These are phyloP conservation scores for Phocoena phocoena DNA, from an alignment of 2,113 vertebrate species.

Conservation along the genomic window DNA sequence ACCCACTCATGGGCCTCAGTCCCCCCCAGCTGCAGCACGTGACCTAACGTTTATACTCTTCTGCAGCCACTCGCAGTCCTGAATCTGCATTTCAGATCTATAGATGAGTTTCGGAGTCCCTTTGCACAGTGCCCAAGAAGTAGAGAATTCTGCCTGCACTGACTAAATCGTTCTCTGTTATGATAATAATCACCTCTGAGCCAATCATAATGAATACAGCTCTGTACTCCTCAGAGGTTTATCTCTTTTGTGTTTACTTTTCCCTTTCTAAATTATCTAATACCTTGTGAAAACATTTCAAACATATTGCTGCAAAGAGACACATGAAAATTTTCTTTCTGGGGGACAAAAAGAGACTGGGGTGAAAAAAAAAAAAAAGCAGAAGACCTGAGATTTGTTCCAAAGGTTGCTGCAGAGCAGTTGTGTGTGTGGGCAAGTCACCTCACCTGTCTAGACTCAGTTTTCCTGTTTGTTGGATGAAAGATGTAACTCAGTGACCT, in stretches of 20 bases:
- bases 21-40: fast-evolving
- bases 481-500: not conserved
- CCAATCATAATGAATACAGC: not conserved
- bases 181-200: not conserved
- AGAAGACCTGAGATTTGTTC: not conserved
- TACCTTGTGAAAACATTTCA: constrained; percentile 9
- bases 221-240: not conserved
- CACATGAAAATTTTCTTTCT: not conserved
- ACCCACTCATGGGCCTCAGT: not conserved
- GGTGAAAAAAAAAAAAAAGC: not conserved
- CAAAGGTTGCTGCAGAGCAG: not conserved
- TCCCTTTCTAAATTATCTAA: not conserved
- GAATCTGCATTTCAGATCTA: not conserved
- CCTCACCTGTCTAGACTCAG: not conserved
- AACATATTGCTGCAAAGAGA: not conserved
- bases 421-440: not conserved
- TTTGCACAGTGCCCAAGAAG: not conserved
- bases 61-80: not conserved
- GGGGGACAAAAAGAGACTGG: not conserved
- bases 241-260: not conserved
- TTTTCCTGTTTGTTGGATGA: not conserved
- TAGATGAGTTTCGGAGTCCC: not conserved
- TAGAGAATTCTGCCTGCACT: not conserved
- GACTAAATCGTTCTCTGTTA: not conserved
- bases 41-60: not conserved